Base-by-base conservation (phyloP, 2,797 vertebrate species). In the Phoeniculus purpureus region DNA sequence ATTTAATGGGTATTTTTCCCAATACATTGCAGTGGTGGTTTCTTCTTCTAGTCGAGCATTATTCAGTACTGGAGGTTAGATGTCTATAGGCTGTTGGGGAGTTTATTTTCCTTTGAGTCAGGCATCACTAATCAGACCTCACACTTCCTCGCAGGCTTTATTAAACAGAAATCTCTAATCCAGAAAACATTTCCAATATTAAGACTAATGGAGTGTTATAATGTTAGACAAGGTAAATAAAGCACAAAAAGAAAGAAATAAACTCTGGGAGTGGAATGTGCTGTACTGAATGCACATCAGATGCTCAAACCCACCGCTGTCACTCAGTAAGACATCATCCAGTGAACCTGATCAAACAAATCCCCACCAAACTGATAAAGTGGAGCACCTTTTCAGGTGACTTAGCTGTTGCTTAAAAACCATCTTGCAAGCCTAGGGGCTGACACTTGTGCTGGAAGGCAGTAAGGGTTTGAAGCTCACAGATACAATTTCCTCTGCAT, bases 101-200 rank as follows among this genome's bases (percentile, higher is more conserved):
- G 43, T 77, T 82, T 90, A 61, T 80, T 89, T 95, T 88, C 29
- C 68, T 79, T 81, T 85, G 66, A 85, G 78, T 75, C 68, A 82
- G 55, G 48, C 68, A 80, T 74, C 83, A n/a, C 76, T 90, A 90
- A 85, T 66, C 73, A 86, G 85, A 65, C 75, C 51, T 72, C 86
- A 45, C 48, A 50, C 68, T 90, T 91, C 76, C 70, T 87, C 52
- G 62, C 40, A 71, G 68, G 48, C n/a, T 89, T 90, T 85, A 81
- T 85, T 92, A 95, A 95, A 87, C 59, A 89, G 70, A 71, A 94
- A 74, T 89, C 72, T 89, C 66, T 94, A 95, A 95, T 83, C 65
- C 81, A 89, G 72, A 94, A 95, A 94, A 92, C 81, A 89, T 92
- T 95, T 90, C 5, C 6, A 93, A 89, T 85, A 90, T 95, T 85